These are phyloP conservation scores for Apamea monoglypha DNA, from an alignment of 2,888 invertebrate species.

Conservation along the genomic window DNA sequence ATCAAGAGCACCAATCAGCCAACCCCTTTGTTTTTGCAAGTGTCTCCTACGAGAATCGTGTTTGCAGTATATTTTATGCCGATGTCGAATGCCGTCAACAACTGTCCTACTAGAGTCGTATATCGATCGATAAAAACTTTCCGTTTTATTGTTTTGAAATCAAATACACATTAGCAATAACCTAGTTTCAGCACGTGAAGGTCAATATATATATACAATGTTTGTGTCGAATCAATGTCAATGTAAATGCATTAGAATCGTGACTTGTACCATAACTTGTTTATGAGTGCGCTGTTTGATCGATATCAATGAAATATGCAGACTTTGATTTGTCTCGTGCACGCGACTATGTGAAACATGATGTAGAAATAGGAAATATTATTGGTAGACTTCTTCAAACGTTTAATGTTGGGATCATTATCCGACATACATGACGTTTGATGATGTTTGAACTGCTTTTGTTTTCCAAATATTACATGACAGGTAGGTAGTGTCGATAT, in stretches of 20 bases:
- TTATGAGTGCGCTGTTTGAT: constrained; percentile 33
- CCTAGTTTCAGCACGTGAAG: constrained; percentile 41
- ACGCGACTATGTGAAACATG: constrained; percentile 9
- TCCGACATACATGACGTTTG: background rate
- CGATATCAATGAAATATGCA: constrained; percentile 53
- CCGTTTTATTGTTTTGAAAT: constrained; percentile 42
- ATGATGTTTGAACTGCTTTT: background rate
- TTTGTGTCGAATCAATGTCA: constrained; percentile 44
- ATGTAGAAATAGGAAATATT: background rate
- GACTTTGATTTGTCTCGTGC: constrained; percentile 27
- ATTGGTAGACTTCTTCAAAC: background rate
- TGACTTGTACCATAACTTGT: constrained; percentile 26
- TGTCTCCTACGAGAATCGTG: background rate
- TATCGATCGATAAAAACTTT: constrained; percentile 10
- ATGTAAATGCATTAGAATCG: constrained; percentile 34
- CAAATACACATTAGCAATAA: constrained; percentile 52
- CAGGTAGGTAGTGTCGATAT: background rate
- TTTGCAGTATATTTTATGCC: background rate
- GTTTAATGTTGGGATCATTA: background rate
- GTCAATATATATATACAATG: constrained; percentile 21
- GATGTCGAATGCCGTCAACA: constrained; percentile 9
- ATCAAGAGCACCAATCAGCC: too few relatives aligned
- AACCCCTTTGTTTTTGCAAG: background rate
- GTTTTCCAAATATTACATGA: background rate
- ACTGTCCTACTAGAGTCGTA: background rate